phyloP scores from a whole-genome alignment of 1,140 invertebrate genomes.

The Drosophila pectinifera region DNA sequence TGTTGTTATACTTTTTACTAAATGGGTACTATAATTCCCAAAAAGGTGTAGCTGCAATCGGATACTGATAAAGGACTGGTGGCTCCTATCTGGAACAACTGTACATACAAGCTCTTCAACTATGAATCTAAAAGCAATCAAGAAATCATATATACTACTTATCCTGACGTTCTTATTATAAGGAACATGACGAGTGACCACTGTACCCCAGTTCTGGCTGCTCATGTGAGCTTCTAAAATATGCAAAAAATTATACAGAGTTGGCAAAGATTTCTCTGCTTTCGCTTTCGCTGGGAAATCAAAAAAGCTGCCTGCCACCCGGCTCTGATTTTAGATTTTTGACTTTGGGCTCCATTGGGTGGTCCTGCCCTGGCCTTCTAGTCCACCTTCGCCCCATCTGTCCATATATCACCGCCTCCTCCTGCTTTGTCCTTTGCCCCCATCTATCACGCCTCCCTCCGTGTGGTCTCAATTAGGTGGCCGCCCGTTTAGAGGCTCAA shows the following conservation, averaged over 20 bases:
- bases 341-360: conserved; percentile 31
- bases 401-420: conserved; percentile 16
- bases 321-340: conserved; percentile 46
- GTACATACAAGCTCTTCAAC: too few relatives aligned
- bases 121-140: too few relatives aligned
- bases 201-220: conserved; percentile 6
- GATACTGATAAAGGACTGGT: too few relatives aligned
- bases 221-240: conserved; percentile 40
- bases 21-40: too few relatives aligned
- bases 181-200: not conserved
- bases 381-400: conserved; percentile 9
- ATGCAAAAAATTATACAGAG: conserved; percentile 54
- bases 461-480: conserved; percentile 73
- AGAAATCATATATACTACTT: too few relatives aligned
- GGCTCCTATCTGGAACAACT: too few relatives aligned
- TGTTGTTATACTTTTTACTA: too few relatives aligned
- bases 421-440: conserved; percentile 1
- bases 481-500: conserved; percentile 33
- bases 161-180: too few relatives aligned
- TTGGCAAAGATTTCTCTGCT: conserved; percentile 42
- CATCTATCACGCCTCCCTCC: conserved; percentile 30
- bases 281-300: conserved; percentile 48
- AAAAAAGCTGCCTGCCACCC: conserved; percentile 23
- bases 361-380: not conserved
- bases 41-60: too few relatives aligned